Evolutionary conservation across 2,797 vertebrate species (phyloP), one percentile per base, ranked within the genome.

Genomic region (Diglossa cyanea): DNA sequence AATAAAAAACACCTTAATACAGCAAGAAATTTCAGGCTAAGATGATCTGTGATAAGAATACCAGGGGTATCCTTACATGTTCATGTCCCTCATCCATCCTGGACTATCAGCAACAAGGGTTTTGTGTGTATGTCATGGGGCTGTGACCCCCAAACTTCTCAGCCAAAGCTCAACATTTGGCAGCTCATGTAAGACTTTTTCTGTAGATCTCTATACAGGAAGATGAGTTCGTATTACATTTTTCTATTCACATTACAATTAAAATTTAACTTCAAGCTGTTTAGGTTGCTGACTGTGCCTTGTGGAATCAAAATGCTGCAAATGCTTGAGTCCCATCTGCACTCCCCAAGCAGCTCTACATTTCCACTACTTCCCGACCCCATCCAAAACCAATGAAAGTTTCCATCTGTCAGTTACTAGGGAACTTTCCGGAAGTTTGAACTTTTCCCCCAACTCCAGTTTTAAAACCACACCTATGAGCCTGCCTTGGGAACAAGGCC

Each of bases 401-500:
- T 73, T 90, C 94, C 70, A 50, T 61, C 73, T 90, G 57, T 77
- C 10, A 13, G 65, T 73, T 94, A 79, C 53, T 14, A 68, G 26
- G n/a, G 60, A 90, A 55, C 45, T 62, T 78, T 65, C 67, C 1
- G 7, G 86, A 63, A 87, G 82, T 81, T 44, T 80, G 88, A 88
- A 73, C 93, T 84, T 94, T 75, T 63, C 60, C 81, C 77, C 45
- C 50, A 92, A 33, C n/a, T 40, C 17, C 15, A 35, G 42, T 77
- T 93, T 86, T 84, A 82, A 94, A 94, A 83, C 88, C 51, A 60
- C 47, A 87, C 87, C 77, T 95, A 83, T 58, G 66, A 89, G 80
- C 54, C 71, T 53, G 54, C 77, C 48, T 39, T 40, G 40, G 44
- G 79, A 95, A 97, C 95, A 97, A 95, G 92, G 60, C 45, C 25